A percentile compares a stretch with the other conserved stretches of the same genome.
Evolutionary conservation across 2,888 invertebrate genomes (phyloP).

Genomic region (Caenorhabditis plicata): DNA sequence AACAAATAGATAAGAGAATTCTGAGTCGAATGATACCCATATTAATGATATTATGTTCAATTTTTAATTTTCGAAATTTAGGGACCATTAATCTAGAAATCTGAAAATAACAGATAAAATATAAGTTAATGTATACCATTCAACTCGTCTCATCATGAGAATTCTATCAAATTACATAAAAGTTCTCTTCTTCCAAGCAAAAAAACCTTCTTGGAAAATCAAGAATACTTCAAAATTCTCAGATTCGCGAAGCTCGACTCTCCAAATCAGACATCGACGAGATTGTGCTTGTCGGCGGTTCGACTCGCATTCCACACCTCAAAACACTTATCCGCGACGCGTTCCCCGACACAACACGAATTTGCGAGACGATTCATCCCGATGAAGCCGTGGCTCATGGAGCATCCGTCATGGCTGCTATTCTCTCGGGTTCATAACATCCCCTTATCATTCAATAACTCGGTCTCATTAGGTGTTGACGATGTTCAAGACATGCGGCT

Average conservation of each 20-base stretch:
- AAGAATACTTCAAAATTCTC: neutral
- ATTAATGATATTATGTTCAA: too few relatives aligned
- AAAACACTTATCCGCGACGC: conserved; percentile 64
- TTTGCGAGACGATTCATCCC: conserved; percentile 80
- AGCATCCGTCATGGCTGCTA: conserved; percentile 90
- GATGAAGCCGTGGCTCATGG: conserved; percentile 94
- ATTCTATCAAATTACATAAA: too few relatives aligned
- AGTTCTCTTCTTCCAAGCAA: too few relatives aligned
- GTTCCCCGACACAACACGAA: conserved; percentile 25
- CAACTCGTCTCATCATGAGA: too few relatives aligned
- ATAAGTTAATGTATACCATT: neutral
- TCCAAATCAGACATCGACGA: conserved; percentile 64
- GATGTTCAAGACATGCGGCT: conserved; percentile 31
- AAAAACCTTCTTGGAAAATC: too few relatives aligned
- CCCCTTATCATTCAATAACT: neutral
- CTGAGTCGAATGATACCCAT: too few relatives aligned
- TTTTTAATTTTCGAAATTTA: too few relatives aligned
- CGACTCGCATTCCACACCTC: conserved; percentile 69
- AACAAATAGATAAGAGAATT: too few relatives aligned
- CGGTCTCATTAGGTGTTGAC: conserved; percentile 12
- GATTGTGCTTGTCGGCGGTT: conserved; percentile 69
- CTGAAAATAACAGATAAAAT: neutral
- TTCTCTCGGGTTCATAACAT: conserved; percentile 29
- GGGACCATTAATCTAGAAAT: neutral
- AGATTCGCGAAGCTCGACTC: conserved; percentile 27